These are phyloP conservation scores for Sesia apiformis DNA, from an alignment of 2,888 invertebrate species.

Conservation along the genomic window DNA sequence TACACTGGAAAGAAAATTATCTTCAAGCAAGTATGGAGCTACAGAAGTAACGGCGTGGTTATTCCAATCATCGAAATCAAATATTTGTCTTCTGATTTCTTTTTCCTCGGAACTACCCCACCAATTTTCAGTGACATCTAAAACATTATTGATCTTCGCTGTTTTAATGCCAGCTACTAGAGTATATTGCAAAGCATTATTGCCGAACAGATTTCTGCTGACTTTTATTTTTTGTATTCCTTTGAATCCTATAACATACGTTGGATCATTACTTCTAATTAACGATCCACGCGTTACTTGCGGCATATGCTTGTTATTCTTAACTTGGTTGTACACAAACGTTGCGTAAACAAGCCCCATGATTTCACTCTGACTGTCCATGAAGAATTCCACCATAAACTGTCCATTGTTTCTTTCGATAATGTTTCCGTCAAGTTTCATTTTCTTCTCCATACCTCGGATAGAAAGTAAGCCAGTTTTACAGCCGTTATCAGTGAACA, in stretches of 20 bases:
- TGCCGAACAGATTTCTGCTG: slow-evolving; percentile 90
- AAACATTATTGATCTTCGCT: slow-evolving; percentile 87
- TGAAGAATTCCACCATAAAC: slow-evolving; percentile 89
- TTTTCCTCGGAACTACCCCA: slow-evolving; percentile 90
- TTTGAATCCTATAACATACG: slow-evolving; percentile 91
- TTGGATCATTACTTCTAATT: slow-evolving; percentile 72
- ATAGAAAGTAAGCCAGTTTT: slow-evolving; percentile 85
- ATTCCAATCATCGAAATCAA: slow-evolving; percentile 99
- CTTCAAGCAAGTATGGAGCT: slow-evolving; percentile 88
- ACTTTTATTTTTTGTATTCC: slow-evolving; percentile 96
- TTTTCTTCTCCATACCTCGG: slow-evolving; percentile 97
- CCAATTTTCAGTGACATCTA: slow-evolving; percentile 96
- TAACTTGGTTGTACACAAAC: slow-evolving; percentile 85
- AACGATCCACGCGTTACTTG: slow-evolving; percentile 43
- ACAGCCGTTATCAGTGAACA: slow-evolving; percentile 90
- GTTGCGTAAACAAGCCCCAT: slow-evolving; percentile 87
- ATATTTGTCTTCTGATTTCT: slow-evolving; percentile 87
- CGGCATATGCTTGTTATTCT: slow-evolving; percentile 76
- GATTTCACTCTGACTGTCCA: slow-evolving; percentile 95
- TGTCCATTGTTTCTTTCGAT: slow-evolving; percentile 87
- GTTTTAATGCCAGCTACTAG: slow-evolving; percentile 93
- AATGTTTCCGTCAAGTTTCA: slow-evolving; percentile 86
- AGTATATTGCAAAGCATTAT: slow-evolving; percentile 90
- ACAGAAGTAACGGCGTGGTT: slow-evolving; percentile 95
- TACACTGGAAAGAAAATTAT: slow-evolving; percentile 83